phyloP scores from a whole-genome alignment of 2,888 invertebrate genomes.

The Portevinia maculata region DNA sequence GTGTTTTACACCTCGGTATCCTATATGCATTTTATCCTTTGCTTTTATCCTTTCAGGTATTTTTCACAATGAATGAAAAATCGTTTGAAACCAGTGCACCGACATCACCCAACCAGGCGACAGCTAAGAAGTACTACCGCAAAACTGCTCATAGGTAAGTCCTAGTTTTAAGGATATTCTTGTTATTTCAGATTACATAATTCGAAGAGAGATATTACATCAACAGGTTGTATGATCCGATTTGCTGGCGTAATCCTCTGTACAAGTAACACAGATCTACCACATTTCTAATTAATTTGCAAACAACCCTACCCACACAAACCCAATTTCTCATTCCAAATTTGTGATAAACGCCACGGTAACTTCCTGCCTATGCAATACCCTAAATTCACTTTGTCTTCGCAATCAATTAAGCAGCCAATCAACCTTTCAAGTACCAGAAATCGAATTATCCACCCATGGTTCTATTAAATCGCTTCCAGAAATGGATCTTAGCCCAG shows the following conservation, averaged over 20 bases:
- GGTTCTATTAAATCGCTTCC: background rate
- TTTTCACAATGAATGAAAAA: slow-evolving; percentile 78
- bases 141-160: slow-evolving; percentile 82
- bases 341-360: slow-evolving; percentile 4
- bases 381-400: slow-evolving; percentile 11
- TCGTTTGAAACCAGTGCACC: slow-evolving; percentile 77
- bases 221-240: background rate
- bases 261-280: background rate
- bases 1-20: background rate
- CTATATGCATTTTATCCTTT: slow-evolving; percentile 1
- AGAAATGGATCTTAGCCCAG: background rate
- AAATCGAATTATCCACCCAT: slow-evolving; percentile 1
- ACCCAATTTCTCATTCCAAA: background rate
- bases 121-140: slow-evolving; percentile 81
- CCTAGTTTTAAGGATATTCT: slow-evolving; percentile 6
- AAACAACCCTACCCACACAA: background rate
- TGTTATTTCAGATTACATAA: too few relatives aligned
- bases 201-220: background rate
- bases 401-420: slow-evolving; percentile 29
- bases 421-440: slow-evolving; percentile 7
- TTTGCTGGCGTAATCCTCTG: background rate
- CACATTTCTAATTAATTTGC: too few relatives aligned
- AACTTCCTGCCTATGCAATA: background rate
- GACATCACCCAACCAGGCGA: slow-evolving; percentile 77
- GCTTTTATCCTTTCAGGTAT: slow-evolving; percentile 76